phyloP scores from a whole-genome alignment of 2,888 invertebrate genomes.

The Magallana nippona region DNA sequence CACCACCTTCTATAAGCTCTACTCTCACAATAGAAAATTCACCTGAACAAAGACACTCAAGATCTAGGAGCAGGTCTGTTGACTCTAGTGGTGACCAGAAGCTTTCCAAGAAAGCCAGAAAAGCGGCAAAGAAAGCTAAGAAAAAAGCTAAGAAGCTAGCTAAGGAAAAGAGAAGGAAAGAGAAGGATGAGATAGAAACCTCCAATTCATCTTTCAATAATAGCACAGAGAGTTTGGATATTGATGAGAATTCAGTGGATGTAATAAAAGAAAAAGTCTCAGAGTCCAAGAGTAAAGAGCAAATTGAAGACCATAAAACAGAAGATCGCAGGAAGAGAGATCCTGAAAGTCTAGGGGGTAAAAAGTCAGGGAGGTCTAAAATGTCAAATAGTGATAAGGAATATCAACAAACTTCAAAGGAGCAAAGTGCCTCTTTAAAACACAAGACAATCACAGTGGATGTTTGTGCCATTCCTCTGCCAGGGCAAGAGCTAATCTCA shows the following conservation, averaged over 20 bases:
- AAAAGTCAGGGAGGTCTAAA: not conserved
- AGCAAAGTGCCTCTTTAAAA: not conserved
- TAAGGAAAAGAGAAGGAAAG: not conserved
- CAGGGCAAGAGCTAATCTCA: not conserved
- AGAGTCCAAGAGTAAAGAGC: not conserved
- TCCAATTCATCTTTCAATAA: not conserved
- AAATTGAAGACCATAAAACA: not conserved
- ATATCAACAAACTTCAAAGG: not conserved
- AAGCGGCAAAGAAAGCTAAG: conserved; percentile 31
- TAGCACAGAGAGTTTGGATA: conserved; percentile 18
- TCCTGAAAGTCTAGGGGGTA: not conserved
- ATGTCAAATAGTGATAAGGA: conserved; percentile 3
- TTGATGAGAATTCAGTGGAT: not conserved
- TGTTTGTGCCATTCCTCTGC: conserved; percentile 1
- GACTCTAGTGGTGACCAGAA: conserved; percentile 26
- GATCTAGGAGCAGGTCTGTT: not conserved
- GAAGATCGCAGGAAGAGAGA: not conserved
- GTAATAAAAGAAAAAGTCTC: not conserved
- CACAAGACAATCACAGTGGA: not conserved
- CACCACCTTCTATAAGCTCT: not conserved
- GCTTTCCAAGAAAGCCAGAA: conserved; percentile 26
- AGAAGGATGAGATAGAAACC: not conserved
- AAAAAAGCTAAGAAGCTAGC: not conserved
- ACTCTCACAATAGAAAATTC: not conserved
- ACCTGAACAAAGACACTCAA: not conserved